phyloP scores from a whole-genome alignment of 2,888 invertebrate species.

The Aethes cnicana region DNA sequence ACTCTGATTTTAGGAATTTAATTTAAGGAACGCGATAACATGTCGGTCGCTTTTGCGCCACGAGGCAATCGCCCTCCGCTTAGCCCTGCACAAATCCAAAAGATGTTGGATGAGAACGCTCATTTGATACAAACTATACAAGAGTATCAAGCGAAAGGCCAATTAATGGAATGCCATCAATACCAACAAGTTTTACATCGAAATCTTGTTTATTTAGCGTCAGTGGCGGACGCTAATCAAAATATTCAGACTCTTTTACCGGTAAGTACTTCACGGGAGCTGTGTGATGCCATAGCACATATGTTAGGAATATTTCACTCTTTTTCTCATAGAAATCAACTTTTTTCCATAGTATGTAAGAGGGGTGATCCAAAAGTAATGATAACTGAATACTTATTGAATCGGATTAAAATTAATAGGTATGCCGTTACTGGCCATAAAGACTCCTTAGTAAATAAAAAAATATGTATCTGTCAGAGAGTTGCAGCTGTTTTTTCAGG shows the following conservation, averaged over 20 bases:
- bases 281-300: background rate
- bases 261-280: constrained; percentile 83
- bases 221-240: constrained; percentile 97
- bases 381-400: no score
- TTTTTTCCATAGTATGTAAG: no score
- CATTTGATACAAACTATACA: constrained; percentile 98
- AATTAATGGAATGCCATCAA: constrained; percentile 95
- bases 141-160: constrained; percentile 97
- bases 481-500: no score
- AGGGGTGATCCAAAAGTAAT: no score
- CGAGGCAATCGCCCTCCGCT: constrained; percentile 88
- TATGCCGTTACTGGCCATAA: no score
- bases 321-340: no score
- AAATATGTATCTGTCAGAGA: no score
- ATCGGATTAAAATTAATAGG: no score
- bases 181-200: constrained; percentile 97
- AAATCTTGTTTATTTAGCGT: constrained; percentile 97
- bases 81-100: constrained; percentile 93
- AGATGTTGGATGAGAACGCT: constrained; percentile 98
- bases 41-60: constrained; percentile 89
- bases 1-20: constrained; percentile 4
- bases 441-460: no score
- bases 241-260: constrained; percentile 94
- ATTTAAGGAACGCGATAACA: constrained; percentile 45
- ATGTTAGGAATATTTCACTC: no score